These are phyloP conservation scores for Dicyrtoma fusca DNA, from an alignment of 2,888 invertebrate genomes.

Conservation along the genomic window DNA sequence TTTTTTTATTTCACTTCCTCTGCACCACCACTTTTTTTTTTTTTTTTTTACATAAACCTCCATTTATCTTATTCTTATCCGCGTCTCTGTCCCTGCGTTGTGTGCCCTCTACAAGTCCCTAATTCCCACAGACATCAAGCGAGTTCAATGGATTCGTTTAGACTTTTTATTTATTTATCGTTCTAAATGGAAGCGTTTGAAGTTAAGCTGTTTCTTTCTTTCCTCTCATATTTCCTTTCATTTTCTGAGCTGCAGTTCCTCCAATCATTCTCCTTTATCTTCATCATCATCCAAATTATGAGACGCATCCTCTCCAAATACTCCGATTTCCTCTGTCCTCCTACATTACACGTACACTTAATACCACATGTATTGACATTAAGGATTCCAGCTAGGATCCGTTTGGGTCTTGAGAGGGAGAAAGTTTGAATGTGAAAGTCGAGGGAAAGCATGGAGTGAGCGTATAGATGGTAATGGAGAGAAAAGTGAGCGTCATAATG, in stretches of 20 bases:
- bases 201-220: not conserved
- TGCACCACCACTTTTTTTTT: not conserved
- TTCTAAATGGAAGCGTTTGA: constrained; percentile 7
- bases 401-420: too few species aligned
- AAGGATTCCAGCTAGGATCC: too few species aligned
- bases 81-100: not conserved
- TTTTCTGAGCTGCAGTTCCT: too few species aligned
- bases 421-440: too few species aligned
- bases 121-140: constrained; percentile 23
- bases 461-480: not conserved
- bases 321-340: not conserved
- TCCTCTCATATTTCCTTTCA: too few species aligned
- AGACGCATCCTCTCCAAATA: too few species aligned
- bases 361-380: too few species aligned
- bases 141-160: constrained; percentile 19
- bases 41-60: constrained; percentile 23
- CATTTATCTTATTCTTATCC: constrained; percentile 17
- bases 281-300: too few species aligned
- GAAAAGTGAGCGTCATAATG: too few species aligned
- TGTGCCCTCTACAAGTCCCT: constrained; percentile 9
- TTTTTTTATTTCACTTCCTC: not conserved
- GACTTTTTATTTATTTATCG: constrained; percentile 30
- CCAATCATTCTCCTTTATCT: too few species aligned
- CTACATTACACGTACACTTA: not conserved
- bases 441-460: not conserved